These are phyloP conservation scores for Festucalex cinctus DNA, from an alignment of 2,113 vertebrate species.

Conservation along the genomic window DNA sequence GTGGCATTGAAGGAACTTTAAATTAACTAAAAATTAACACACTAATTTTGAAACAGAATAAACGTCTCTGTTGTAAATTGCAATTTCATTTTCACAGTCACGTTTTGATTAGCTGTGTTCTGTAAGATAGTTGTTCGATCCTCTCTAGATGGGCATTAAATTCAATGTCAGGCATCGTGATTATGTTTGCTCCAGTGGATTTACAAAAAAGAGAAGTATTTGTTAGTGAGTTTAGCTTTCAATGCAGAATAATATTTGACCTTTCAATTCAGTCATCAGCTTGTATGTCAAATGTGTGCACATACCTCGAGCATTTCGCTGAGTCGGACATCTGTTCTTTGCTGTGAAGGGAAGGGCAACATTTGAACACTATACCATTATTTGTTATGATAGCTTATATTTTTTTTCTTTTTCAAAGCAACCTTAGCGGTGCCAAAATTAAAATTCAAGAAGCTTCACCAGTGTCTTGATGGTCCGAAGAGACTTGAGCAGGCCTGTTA, in stretches of 20 bases:
- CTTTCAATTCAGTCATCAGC: conserved; percentile 32
- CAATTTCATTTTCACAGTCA: not conserved
- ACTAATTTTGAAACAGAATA: no score
- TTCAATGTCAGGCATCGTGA: conserved; percentile 4
- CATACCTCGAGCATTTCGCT: conserved; percentile 98
- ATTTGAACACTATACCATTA: conserved; percentile 8
- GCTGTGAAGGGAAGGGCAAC: conserved; percentile 70
- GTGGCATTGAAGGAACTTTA: no score
- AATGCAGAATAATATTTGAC: conserved; percentile 28
- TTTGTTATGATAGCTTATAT: not conserved
- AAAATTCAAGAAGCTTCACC: conserved; percentile 68
- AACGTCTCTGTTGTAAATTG: no score
- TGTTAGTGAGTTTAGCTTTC: conserved; percentile 18
- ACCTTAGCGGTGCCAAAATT: not conserved
- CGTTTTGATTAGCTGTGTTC: not conserved
- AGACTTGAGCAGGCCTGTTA: conserved; percentile 92
- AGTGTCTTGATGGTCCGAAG: conserved; percentile 97
- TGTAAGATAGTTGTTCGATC: conserved; percentile 6
- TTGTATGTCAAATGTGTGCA: not conserved
- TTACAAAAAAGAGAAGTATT: conserved; percentile 18
- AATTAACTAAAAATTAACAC: no score
- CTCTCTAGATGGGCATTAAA: conserved; percentile 4
- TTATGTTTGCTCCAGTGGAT: conserved; percentile 14
- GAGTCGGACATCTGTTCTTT: conserved; percentile 97
- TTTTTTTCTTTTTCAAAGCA: not conserved